Evolutionary conservation across 1,140 invertebrate species (phyloP).

Genomic region (Drepana arcuata): DNA sequence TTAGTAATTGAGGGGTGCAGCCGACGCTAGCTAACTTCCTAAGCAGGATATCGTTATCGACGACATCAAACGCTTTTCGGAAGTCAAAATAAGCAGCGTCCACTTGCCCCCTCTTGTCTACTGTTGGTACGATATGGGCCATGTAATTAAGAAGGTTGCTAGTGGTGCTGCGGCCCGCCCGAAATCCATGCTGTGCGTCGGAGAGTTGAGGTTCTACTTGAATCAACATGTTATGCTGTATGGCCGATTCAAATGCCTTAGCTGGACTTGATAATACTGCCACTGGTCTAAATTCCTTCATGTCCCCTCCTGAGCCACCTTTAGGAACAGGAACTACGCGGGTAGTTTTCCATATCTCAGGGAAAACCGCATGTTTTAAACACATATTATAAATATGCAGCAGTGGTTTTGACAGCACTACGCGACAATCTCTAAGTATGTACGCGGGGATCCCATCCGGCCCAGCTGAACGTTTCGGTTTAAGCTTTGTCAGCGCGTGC

Average conservation of each 20-base stretch:
- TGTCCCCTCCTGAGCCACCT: neutral
- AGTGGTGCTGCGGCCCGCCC: conserved; percentile 1
- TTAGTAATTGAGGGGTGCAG: conserved; percentile 1
- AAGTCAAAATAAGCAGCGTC: conserved; percentile 16
- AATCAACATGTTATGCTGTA: neutral
- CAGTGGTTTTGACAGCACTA: too few relatives aligned
- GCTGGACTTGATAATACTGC: neutral
- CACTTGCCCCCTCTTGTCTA: conserved; percentile 7
- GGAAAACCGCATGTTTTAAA: too few relatives aligned
- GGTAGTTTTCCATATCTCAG: neutral
- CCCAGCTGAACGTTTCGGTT: neutral
- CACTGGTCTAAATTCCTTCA: neutral
- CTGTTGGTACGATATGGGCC: conserved; percentile 1
- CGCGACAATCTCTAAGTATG: neutral
- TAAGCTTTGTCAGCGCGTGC: neutral
- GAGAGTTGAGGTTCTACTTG: neutral
- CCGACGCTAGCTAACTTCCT: conserved; percentile 4
- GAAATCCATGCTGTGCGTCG: conserved; percentile 6
- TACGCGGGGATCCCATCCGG: neutral
- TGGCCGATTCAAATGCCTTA: neutral
- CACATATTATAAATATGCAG: neutral
- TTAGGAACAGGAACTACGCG: neutral
- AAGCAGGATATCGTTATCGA: conserved; percentile 11
- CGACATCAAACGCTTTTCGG: conserved; percentile 11
- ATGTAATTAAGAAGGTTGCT: conserved; percentile 3